Conservation (phyloP, 2,113 vertebrate species). For the Anser cygnoides region DNA sequence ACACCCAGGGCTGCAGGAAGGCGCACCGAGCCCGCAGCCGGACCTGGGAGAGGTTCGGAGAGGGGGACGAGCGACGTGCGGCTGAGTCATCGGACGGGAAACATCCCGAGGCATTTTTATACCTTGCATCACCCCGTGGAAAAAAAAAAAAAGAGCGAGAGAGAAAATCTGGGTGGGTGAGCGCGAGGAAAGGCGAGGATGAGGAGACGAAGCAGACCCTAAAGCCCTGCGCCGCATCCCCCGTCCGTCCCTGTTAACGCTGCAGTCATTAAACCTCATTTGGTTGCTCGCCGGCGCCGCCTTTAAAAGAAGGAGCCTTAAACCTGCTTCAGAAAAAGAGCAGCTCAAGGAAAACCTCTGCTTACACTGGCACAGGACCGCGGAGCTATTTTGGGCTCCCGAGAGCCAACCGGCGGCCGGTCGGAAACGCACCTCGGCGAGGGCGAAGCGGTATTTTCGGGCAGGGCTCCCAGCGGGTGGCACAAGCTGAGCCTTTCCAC, state of each 20-base stretch:
- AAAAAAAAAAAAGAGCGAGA: not conserved
- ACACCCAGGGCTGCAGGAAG: not conserved
- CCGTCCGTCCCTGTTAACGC: accelerated
- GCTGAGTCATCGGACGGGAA: not conserved
- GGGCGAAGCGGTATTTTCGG: not conserved
- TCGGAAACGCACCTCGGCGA: not conserved
- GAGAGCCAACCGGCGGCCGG: not conserved
- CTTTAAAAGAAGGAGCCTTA: not conserved
- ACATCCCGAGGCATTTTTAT: not conserved
- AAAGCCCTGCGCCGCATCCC: not conserved
- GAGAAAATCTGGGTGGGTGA: not conserved
- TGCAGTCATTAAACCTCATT: accelerated
- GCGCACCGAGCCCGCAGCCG: too few species aligned
- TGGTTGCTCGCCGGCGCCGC: accelerated
- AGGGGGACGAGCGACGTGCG: not conserved
- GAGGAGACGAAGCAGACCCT: not conserved
- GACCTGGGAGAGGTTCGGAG: constrained; percentile 23
- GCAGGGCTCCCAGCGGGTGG: not conserved
- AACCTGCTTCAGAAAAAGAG: not conserved
- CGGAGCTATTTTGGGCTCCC: not conserved
- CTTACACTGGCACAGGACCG: not conserved
- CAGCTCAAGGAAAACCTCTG: not conserved
- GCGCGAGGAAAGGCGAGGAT: not conserved
- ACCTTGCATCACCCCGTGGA: not conserved
- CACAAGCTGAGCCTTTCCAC: not conserved